A percentile compares a stretch with the other conserved stretches of the same genome.
Evolutionary conservation across 1,140 invertebrate species (phyloP).

Genomic region (Sesamia nonagrioides): DNA sequence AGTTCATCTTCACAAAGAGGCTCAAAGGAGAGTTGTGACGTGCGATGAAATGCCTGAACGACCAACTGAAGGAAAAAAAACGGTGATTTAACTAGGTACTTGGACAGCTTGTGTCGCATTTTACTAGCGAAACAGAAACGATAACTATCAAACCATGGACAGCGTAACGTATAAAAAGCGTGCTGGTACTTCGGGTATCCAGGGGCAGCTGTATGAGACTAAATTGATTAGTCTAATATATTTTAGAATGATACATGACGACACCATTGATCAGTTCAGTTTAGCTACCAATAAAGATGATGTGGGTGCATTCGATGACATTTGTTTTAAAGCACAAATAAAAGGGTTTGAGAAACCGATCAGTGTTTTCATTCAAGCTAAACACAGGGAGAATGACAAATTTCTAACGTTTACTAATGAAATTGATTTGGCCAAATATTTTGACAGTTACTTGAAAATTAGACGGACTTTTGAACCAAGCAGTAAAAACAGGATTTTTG

Average conservation of each 20-base stretch:
- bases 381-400: slow-evolving; percentile 32
- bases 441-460: slow-evolving; percentile 37
- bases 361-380: slow-evolving; percentile 41
- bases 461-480: slow-evolving; percentile 10
- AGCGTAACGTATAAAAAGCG: slow-evolving; percentile 3
- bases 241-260: slow-evolving; percentile 7
- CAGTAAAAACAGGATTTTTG: slow-evolving; percentile 22
- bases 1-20: too few relatives aligned
- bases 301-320: slow-evolving; percentile 41
- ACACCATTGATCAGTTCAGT: slow-evolving; percentile 13
- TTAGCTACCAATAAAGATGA: slow-evolving; percentile 43
- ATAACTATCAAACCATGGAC: neutral
- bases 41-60: too few relatives aligned
- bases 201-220: slow-evolving; percentile 46
- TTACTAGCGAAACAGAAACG: neutral
- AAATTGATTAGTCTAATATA: slow-evolving; percentile 44
- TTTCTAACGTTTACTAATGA: neutral
- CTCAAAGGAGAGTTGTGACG: too few relatives aligned
- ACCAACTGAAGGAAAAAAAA: too few relatives aligned
- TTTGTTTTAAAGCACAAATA: slow-evolving; percentile 25
- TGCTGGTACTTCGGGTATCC: slow-evolving; percentile 14
- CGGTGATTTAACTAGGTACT: too few relatives aligned
- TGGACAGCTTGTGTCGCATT: too few relatives aligned
- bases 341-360: neutral
- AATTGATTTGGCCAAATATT: slow-evolving; percentile 28